phyloP scores from a whole-genome alignment of 1,140 invertebrate species.

The Bombus waltoni region DNA sequence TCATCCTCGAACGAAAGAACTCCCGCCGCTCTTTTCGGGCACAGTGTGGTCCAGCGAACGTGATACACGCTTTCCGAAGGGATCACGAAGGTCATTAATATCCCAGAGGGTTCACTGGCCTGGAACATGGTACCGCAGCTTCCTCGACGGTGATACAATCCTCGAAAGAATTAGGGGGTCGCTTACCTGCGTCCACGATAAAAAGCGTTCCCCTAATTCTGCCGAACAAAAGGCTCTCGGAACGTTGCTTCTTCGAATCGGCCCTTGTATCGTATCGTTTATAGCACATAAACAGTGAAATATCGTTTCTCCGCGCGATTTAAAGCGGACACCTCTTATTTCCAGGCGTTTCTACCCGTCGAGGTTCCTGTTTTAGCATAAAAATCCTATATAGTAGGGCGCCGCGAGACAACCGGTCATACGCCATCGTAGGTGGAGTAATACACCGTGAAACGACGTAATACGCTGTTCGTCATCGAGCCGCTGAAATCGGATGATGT shows the following conservation, averaged over 20 bases:
- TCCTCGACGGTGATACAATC: background rate
- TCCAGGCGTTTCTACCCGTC: too few species aligned
- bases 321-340: too few species aligned
- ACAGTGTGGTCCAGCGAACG: background rate
- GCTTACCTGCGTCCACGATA: constrained; percentile 18
- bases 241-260: background rate
- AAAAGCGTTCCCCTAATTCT: background rate
- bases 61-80: constrained; percentile 14
- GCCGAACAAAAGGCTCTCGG: background rate
- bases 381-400: too few species aligned
- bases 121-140: background rate
- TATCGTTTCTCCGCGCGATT: too few species aligned
- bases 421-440: too few species aligned
- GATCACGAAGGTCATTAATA: constrained; percentile 35
- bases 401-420: too few species aligned
- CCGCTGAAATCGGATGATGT: too few species aligned
- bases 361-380: too few species aligned
- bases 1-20: background rate
- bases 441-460: too few species aligned
- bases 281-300: too few species aligned
- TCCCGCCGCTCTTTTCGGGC: background rate
- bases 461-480: too few species aligned
- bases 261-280: too few species aligned
- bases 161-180: constrained; percentile 5
- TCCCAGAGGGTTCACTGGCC: constrained; percentile 27